Evolutionary conservation across 2,113 vertebrate genomes (phyloP), one percentile per base, ranked within the genome.

Genomic region (Perca flavescens): DNA sequence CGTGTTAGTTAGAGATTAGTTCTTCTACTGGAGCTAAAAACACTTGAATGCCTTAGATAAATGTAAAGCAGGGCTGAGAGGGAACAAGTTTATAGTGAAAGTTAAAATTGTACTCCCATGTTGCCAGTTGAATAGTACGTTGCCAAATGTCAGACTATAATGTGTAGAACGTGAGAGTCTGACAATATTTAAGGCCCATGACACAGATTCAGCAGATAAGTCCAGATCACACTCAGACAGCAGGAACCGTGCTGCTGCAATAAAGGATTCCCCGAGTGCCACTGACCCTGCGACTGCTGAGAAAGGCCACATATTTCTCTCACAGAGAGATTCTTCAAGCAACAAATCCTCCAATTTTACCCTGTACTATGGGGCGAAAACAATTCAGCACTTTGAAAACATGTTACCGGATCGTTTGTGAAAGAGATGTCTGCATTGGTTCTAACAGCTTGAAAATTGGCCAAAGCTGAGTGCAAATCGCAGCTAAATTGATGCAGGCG

Each of bases 361-460:
- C 13, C n/a, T n/a, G 14, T 28, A 12, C 56, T 12, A 4, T 17
- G 3, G 69, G 15, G 53, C 13, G 31, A 53, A 2, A 58, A 67
- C 43, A 43, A 60, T 52, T 52, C 70, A 28, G n/a, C 70, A n/a
- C 12, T 43, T 21, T 67, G 46, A 60, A 22, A 52, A 28, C 11
- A n/a, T 8, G 28, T 21, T 61, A 60, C 13, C 49, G 46, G 1
- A 36, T 3, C 22, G 22, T 52, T 31, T 69, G 50, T 75, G 36
- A 15, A 25, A 11, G 2, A 63, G 4, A 8, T 50, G 10, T 25
- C 62, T 50, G 68, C 68, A 53, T 40, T 65, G 50, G 50, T 56
- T 79, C 40, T 12, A 65, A 77, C 68, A 60, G 52, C 31, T 22
- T 40, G 61, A 56, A 60, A 56, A 72, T 28, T 64, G 74, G 25